Evolutionary conservation across 1,140 invertebrate genomes (phyloP), one percentile per base, ranked within the genome.

Genomic region (Drosophila athabasca): DNA sequence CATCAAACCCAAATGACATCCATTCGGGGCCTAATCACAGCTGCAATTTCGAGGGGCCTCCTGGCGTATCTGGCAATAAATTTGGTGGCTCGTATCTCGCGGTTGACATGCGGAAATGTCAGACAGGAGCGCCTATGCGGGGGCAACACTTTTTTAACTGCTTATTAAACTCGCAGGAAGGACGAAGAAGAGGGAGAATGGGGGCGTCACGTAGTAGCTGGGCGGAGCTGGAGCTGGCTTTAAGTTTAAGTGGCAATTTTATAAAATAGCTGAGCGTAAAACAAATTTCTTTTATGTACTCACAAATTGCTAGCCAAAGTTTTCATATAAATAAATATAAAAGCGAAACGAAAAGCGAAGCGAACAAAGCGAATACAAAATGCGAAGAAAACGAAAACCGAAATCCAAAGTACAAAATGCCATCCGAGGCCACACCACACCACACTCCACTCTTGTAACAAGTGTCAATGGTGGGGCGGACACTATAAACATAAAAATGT

Each of bases 241-340:
- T 78, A 88, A 77, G 75, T 87, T 88, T 83, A 87, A 87, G 83
- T 87, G 79, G 79, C 83, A 81, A 83, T 81, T 88, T 88, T 88
- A 76, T 75, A 87, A 87, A 87, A 87, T 87, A 87, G 83, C 82
- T 64, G 43, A 60, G 75, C 78, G 65, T 85, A 87, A 87, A 87
- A 82, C 78, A 87, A 87, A 87, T 87, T 87, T 87, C 83, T 79
- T 87, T 87, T 87, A 87, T 87, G 82, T 87, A 87, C 79, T 87
- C 66, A 76, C 84, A 87, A 87, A 87, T 87, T 87, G 82, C 82
- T 70, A 73, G 75, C 67, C 71, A 87, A 87, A 87, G 67, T 87
- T 87, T 87, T 79, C 79, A 88, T 87, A 87, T 87, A 88, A 87
- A 87, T 88, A 83, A 87, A 88, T 88, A 88, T 82, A 81, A 85